Base-by-base conservation (phyloP, 2,797 vertebrate species). In the Diplodus sargus region DNA sequence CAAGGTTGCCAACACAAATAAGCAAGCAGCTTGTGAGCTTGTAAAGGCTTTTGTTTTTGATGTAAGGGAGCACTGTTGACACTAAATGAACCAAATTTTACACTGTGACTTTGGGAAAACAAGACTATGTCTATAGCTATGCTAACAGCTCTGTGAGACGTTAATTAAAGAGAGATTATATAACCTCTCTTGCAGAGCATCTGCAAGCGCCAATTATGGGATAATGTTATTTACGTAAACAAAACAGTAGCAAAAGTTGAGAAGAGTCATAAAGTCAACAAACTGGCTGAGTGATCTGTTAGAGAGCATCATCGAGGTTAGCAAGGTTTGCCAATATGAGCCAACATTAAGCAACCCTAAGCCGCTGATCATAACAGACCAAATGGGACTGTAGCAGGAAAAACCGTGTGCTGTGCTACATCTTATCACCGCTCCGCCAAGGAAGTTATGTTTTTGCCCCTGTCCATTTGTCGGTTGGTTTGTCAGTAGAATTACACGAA, bases 1-100 rank as follows among this genome's bases (percentile, higher is more conserved):
- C 61, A 28, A 68, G 47, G 58, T 68, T 72, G 39, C 28, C 18
- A 42, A 45, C 74, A 49, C 53, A 48, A 48, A 69, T 64, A 64
- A 78, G 59, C 25, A 54, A 23, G 22, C 70, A 57, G 58, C 22
- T 16, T 69, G 49, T 67, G 47, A 57, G 34, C 59, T 57, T 63
- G 74, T 74, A 39, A 45, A 74, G n/a, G 73, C 67, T 63, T 56
- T 43, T 49, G 66, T 53, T 76, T 76, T 49, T 59, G 52, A 73
- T 65, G n/a, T 25, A 58, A 43, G 13, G 5, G 12, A 30, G 52
- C 34, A 7, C 22, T 13, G 9, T 22, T 54, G 48, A 57, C 0
- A 0, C 20, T 51, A 16, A 72, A 52, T 49, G 1, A 63, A 39
- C 20, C 23, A n/a, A 4, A 68, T 74, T n/a, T 47, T 18, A 9